These are phyloP conservation scores for Arremon aurantiirostris DNA, from an alignment of 2,797 vertebrate species.

Conservation along the genomic window DNA sequence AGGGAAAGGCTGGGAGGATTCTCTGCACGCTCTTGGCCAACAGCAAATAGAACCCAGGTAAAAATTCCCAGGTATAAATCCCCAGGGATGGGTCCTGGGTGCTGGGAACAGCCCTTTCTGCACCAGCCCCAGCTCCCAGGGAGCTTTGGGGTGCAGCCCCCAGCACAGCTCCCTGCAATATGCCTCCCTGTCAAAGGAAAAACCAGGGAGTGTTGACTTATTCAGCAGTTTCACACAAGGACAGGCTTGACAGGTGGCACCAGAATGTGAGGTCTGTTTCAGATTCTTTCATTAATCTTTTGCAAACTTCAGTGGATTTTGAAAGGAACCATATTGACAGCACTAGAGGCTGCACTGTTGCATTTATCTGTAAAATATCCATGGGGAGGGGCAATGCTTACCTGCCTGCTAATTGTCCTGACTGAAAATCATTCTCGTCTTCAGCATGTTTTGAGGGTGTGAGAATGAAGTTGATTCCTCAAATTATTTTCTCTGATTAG, in stretches of 20 bases:
- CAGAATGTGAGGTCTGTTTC: slow-evolving; percentile 63
- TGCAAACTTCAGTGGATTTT: slow-evolving; percentile 55
- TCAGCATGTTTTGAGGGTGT: neutral
- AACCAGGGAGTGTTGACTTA: slow-evolving; percentile 49
- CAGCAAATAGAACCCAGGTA: neutral
- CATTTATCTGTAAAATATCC: neutral
- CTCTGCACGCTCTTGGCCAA: neutral
- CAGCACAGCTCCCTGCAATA: slow-evolving; percentile 26
- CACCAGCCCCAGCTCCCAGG: neutral
- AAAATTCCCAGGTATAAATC: neutral
- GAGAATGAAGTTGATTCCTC: neutral
- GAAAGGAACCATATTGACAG: slow-evolving; percentile 57
- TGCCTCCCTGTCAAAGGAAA: slow-evolving; percentile 52
- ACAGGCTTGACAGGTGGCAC: slow-evolving; percentile 63
- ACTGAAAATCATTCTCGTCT: neutral
- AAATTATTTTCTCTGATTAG: neutral
- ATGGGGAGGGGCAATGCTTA: neutral
- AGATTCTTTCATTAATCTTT: slow-evolving; percentile 61
- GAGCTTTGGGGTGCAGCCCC: slow-evolving; percentile 25
- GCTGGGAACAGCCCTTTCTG: neutral
- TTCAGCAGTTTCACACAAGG: slow-evolving; percentile 66
- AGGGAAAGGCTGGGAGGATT: neutral
- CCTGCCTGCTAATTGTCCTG: neutral
- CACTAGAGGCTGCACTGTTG: neutral
- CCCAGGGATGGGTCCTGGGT: neutral